Percentiles rank a stretch among this genome's conserved stretches.
These are phyloP conservation scores for Gryon sp. DNA, from an alignment of 1,140 invertebrate genomes.

Conservation along the genomic window DNA sequence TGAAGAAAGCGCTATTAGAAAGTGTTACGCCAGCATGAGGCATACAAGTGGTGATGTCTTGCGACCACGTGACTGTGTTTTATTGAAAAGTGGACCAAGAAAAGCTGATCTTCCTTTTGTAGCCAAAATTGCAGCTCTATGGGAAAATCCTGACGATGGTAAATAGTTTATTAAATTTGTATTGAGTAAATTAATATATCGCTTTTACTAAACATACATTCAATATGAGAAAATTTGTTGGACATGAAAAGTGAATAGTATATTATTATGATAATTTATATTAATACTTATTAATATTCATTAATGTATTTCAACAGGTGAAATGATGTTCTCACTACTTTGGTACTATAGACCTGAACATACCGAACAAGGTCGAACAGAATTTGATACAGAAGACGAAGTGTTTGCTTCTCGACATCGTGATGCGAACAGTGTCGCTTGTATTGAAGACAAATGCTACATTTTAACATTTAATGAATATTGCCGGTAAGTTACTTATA, in stretches of 20 bases:
- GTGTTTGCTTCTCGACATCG: slow-evolving; percentile 96
- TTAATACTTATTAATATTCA: not conserved
- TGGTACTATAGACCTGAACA: slow-evolving; percentile 99
- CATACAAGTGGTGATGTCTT: slow-evolving; percentile 93
- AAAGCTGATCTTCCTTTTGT: slow-evolving; percentile 95
- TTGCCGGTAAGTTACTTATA: slow-evolving; percentile 94
- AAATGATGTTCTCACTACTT: slow-evolving; percentile 97
- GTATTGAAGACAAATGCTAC: slow-evolving; percentile 98
- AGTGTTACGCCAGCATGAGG: slow-evolving; percentile 93
- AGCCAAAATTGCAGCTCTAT: slow-evolving; percentile 94
- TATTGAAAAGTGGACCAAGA: slow-evolving; percentile 89
- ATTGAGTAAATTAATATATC: no score
- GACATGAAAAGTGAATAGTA: not conserved
- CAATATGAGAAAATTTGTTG: no score
- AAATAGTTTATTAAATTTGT: slow-evolving; percentile 60
- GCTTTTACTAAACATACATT: no score
- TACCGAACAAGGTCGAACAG: slow-evolving; percentile 91
- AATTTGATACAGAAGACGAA: slow-evolving; percentile 91
- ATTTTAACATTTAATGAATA: slow-evolving; percentile 98
- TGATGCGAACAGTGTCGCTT: slow-evolving; percentile 96
- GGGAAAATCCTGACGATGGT: slow-evolving; percentile 97
- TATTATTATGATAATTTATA: not conserved
- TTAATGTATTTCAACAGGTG: slow-evolving; percentile 83
- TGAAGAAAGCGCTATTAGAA: slow-evolving; percentile 87
- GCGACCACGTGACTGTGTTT: slow-evolving; percentile 91